Percentiles rank a stretch among this genome's conserved stretches.
Evolutionary conservation across 2,797 vertebrate species (phyloP).

Genomic region (Hypotaenidia okinawae): DNA sequence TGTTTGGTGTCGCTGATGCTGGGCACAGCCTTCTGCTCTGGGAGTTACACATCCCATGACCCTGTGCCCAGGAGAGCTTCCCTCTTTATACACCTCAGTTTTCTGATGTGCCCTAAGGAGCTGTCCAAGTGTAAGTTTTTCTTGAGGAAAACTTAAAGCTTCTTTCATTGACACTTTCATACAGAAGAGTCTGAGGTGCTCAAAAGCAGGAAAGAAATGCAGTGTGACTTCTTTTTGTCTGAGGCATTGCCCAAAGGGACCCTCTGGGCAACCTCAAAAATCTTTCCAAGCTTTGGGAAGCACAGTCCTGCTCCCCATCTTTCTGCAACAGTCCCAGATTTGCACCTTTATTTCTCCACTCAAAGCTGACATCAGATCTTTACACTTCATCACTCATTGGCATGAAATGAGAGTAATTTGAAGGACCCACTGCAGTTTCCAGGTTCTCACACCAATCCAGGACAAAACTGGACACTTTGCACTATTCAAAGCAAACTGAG

Average conservation of each 20-base stretch:
- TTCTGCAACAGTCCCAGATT: neutral
- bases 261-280: neutral
- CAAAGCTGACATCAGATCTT: neutral
- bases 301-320: neutral
- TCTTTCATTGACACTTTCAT: neutral
- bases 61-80: neutral
- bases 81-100: neutral
- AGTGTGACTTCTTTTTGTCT: neutral
- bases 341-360: neutral
- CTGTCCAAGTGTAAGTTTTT: neutral
- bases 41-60: neutral
- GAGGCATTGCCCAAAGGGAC: neutral
- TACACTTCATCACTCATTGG: neutral
- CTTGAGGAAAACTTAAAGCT: neutral
- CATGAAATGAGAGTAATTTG: neutral
- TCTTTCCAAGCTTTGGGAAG: neutral
- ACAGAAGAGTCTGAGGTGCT: neutral
- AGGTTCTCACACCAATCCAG: neutral
- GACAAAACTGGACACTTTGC: neutral
- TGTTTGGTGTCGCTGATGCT: neutral
- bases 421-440: neutral
- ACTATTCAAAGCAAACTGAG: neutral
- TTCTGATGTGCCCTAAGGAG: neutral
- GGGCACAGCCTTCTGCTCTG: neutral
- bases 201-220: neutral